Evolutionary conservation across 1,140 invertebrate genomes (phyloP).

Genomic region (Heterodera carotae): DNA sequence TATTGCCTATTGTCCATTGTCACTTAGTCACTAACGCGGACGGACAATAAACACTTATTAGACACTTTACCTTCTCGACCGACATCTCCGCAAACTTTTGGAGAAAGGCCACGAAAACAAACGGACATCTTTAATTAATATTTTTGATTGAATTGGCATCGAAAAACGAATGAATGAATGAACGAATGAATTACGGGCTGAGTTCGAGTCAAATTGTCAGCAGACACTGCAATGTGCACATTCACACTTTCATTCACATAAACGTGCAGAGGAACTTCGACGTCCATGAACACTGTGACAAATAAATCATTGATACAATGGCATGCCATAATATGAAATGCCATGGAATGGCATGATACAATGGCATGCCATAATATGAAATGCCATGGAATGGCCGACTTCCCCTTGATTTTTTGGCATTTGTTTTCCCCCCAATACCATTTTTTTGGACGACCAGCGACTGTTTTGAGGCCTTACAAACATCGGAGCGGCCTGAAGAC

Average conservation of each 20-base stretch:
- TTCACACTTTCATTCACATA: slow-evolving; percentile 51
- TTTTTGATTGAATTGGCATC: slow-evolving; percentile 27
- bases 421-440: no score
- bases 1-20: no score
- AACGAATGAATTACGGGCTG: no score
- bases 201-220: slow-evolving; percentile 31
- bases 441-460: slow-evolving; percentile 2
- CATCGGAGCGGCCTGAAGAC: slow-evolving; percentile 30
- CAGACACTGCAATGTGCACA: slow-evolving; percentile 46
- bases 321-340: no score
- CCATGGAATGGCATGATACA: no score
- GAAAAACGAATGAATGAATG: no score
- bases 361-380: no score
- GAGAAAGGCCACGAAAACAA: slow-evolving; percentile 49
- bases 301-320: no score
- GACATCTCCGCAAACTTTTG: slow-evolving; percentile 49
- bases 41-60: neutral
- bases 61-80: slow-evolving; percentile 34
- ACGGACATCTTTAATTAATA: slow-evolving; percentile 32
- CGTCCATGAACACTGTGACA: slow-evolving; percentile 48
- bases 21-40: no score
- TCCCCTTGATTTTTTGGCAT: no score
- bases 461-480: slow-evolving; percentile 29
- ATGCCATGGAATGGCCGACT: no score
- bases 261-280: slow-evolving; percentile 45